Evolutionary conservation across 2,797 vertebrate genomes (phyloP), one percentile per base, ranked within the genome.

Genomic region (Cyclura pinguis): DNA sequence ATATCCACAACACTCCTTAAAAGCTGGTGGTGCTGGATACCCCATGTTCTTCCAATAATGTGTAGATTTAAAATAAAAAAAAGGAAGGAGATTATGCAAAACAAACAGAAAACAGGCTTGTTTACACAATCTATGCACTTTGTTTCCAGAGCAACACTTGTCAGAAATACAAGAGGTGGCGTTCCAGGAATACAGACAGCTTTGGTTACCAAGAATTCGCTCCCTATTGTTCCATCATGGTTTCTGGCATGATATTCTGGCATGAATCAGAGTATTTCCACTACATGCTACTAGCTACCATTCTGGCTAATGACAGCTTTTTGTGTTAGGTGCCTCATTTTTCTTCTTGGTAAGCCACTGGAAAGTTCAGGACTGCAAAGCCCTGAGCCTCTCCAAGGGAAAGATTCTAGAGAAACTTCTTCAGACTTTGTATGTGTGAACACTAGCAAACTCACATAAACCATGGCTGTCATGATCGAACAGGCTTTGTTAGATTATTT

Each of bases 241-340:
- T 62, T 35, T 62, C n/a, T 67, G 24, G 6, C 12, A 18, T 2
- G 3, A 16, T 42, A 35, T 73, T 73, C 52, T 52, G 50, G 6
- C 6, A 6, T 52, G 72, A 64, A 84, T 32, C 42, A 47, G 8
- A 62, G 3, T 18, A 83, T 87, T 55, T 0, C 4, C n/a, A 47
- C 88, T 38, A 92, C 88, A 85, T 89, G 80, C 91, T 86, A 50
- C 91, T 93, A 91, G 50, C 94, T 94, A 91, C 88, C 92, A 80
- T 91, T 5, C 81, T 80, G 86, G 88, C 85, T 93, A 67, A 2
- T n/a, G 2, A 73, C 29, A 32, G 69, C 13, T 32, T 32, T 73
- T 35, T 32, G 24, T 29, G 67, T 12, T 13, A 4, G 5, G n/a
- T 13, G 27, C 67, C 8, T 16, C 7, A 42, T 4, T 16, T 42